Evolutionary conservation across 1,140 invertebrate species (phyloP).

Genomic region (Drosophila rufa): DNA sequence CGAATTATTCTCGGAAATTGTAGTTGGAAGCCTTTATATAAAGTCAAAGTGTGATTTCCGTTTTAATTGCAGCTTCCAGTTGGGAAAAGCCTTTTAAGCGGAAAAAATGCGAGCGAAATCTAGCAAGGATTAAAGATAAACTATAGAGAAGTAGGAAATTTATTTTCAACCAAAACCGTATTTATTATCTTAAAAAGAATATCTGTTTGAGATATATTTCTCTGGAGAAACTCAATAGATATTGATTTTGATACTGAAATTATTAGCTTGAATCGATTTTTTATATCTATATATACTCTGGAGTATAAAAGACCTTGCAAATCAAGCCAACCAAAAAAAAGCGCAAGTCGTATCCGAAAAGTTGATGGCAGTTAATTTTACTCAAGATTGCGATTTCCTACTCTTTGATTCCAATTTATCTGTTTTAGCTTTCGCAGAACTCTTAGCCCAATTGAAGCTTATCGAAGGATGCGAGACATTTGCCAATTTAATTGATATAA

Average conservation of each 20-base stretch:
- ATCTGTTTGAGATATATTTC: too few species aligned
- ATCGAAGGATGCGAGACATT: background rate
- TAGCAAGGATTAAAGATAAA: background rate
- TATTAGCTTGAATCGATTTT: background rate
- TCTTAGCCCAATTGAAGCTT: background rate
- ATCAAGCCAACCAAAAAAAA: background rate
- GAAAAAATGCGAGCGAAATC: background rate
- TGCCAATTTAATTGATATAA: conserved; percentile 17
- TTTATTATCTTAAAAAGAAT: background rate
- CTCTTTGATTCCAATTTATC: background rate
- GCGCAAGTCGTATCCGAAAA: background rate
- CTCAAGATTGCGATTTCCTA: background rate
- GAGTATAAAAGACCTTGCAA: background rate
- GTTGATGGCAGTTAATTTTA: background rate
- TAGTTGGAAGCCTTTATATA: background rate
- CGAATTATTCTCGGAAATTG: background rate
- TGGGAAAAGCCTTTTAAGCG: background rate
- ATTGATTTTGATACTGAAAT: too few species aligned
- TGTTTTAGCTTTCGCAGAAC: background rate
- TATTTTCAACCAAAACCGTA: background rate
- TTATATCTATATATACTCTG: background rate
- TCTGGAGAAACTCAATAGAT: too few species aligned
- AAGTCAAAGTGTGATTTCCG: background rate
- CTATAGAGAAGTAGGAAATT: too few species aligned
- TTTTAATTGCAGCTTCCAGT: background rate